Evolutionary conservation across 2,888 invertebrate species (phyloP), one percentile per base, ranked within the genome.

Genomic region (Chironomus tentans): DNA sequence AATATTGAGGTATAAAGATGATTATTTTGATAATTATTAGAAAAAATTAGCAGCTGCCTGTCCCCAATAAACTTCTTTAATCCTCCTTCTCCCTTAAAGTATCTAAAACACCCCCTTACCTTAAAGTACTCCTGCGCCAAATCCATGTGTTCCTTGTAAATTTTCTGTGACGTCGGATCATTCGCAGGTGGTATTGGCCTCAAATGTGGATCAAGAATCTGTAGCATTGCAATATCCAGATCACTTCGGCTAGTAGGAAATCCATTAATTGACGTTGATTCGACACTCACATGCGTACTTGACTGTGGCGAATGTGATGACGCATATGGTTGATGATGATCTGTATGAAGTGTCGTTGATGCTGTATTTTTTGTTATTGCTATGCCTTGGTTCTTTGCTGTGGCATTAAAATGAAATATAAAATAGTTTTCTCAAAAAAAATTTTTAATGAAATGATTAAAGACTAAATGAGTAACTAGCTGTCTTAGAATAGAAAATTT

Each of bases 141-240:
- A 84, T 93, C 88, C 81, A 92, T 93, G 82, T 97, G 96, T 80
- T 95, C 93, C 79, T 95, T 90, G 82, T 92, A 97, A 80, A 97
- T 92, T 78, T 91, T 87, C 82, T 92, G 88, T 74, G 96, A 97
- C 82, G 92, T 89, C 18, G 90, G 88, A 81, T 89, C 89, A 80
- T 86, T 87, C 87, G 84, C 94, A 15, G 97, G 96, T 56, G 92
- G 90, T 79, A 92, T 89, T 2, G 97, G 97, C 80, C 93, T 87
- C 76, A 94, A 85, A 81, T 93, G 92, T 0, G 91, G 90, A 82
- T 94, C 93, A 78, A 95, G 85, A 22, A 74, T 74, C 48, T 74
- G 74, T 18, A 74, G 74, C 74, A 74, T 74, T 2, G 74, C 74
- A 7, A 68, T 47, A 15, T 74, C 68, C 6, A 74, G 69, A 18